Evolutionary conservation across 2,888 invertebrate genomes (phyloP), one percentile per base, ranked within the genome.

Genomic region (Eledona agricola): DNA sequence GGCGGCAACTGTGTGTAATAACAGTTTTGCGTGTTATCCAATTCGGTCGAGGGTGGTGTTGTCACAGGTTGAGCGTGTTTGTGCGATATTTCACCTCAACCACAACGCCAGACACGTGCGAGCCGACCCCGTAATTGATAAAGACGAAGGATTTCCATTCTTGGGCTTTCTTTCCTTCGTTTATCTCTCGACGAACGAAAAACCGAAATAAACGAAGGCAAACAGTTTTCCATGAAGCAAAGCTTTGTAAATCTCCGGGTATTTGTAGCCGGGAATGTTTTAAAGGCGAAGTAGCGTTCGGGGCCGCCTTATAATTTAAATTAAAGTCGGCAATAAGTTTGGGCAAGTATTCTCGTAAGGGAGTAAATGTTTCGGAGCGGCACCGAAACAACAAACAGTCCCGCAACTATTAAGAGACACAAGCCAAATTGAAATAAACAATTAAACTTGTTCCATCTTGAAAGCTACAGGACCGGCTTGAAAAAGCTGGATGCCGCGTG

Each of bases 1-100:
- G 52, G 51, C 55, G 54, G 58, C 50, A 54, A 55, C 59, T 58
- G 53, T 59, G 57, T 62, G 58, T 68, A 70, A 70, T 70, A 70
- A 70, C 68, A 67, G 60, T 68, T 69, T 70, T 63, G 68, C 70
- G 66, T 68, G 69, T 60, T 64, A 64, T 62, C 63, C 62, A 64
- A 69, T 65, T 63, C 60, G 61, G 62, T 62, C 63, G 52, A 63
- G 58, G 63, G 65, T 64, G 54, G 38, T 64, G 63, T 65, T 65
- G 65, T 65, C 63, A 62, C 63, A 65, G 63, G 63, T 63, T 61
- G 60, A 55, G 51, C 64, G 61, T 63, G 43, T 49, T 51, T 45
- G 43, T 26, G 19, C 45, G 32, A 46, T 45, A 52, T 55, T 55
- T 45, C 45, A 45, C 49, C 25, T 46, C 22, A 40, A 51, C 42